phyloP scores from a whole-genome alignment of 2,113 vertebrate species.

The Neomonachus schauinslandi region DNA sequence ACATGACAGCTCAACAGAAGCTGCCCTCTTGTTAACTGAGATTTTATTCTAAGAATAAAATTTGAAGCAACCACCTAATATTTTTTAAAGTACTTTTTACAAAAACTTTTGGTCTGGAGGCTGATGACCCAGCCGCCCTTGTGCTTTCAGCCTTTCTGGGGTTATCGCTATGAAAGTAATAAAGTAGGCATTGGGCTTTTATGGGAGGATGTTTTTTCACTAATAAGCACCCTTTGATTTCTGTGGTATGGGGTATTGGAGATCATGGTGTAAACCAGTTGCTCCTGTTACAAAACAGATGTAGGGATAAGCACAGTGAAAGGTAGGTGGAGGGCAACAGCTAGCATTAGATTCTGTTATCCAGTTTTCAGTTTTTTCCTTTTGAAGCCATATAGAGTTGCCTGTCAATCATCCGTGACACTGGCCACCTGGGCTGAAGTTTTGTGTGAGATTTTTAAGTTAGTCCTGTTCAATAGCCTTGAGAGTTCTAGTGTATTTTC shows the following conservation, averaged over 20 bases:
- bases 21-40: background rate
- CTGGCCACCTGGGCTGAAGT: background rate
- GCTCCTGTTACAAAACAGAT: background rate
- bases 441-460: background rate
- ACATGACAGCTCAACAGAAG: background rate
- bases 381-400: background rate
- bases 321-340: background rate
- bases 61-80: background rate
- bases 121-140: background rate
- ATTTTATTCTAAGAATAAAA: slow-evolving; percentile 37
- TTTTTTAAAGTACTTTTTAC: background rate
- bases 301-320: background rate
- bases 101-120: background rate
- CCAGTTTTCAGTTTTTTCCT: background rate
- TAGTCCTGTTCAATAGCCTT: background rate
- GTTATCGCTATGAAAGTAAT: background rate
- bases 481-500: background rate
- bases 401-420: background rate
- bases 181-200: background rate
- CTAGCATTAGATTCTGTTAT: background rate
- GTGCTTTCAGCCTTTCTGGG: background rate
- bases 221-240: background rate
- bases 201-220: background rate
- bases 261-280: background rate
- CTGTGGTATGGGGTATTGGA: background rate